These are phyloP conservation scores for Calliphora vomitoria DNA, from an alignment of 2,888 invertebrate genomes.

Conservation along the genomic window DNA sequence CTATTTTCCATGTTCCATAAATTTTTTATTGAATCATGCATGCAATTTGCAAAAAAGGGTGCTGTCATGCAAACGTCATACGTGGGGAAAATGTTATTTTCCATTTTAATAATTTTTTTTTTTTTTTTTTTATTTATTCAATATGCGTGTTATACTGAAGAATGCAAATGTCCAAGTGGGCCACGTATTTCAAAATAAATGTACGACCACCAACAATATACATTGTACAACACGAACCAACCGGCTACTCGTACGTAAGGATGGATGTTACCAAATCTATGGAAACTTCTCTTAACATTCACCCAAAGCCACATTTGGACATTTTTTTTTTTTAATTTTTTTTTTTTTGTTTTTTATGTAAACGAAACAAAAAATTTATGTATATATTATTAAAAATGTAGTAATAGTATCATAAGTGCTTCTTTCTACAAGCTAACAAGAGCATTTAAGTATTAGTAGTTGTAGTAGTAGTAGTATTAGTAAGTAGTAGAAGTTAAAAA, in stretches of 20 bases:
- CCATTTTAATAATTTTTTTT: conserved; percentile 51
- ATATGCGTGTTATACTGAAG: conserved; percentile 62
- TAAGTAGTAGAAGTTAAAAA: conserved; percentile 49
- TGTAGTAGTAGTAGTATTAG: conserved; percentile 49
- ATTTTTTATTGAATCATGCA: conserved; percentile 77
- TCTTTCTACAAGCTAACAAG: conserved; percentile 71
- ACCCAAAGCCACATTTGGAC: conserved; percentile 62
- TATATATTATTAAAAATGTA: conserved; percentile 35
- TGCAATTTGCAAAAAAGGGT: conserved; percentile 76
- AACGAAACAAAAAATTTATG: conserved; percentile 10
- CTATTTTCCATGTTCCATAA: conserved; percentile 53
- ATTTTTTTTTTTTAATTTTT: conserved; percentile 67
- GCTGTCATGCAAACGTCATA: conserved; percentile 70
- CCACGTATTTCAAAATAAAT: conserved; percentile 22
- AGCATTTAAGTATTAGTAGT: conserved; percentile 62
- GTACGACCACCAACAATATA: conserved; percentile 27
- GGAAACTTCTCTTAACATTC: background rate
- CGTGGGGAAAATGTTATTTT: conserved; percentile 58
- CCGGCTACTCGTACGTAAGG: background rate
- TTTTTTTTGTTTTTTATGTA: conserved; percentile 54
- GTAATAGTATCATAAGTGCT: conserved; percentile 59
- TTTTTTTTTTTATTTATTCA: conserved; percentile 55
- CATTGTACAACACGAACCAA: conserved; percentile 41
- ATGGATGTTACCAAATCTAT: conserved; percentile 29
- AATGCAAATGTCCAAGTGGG: conserved; percentile 71